phyloP scores from a whole-genome alignment of 2,888 invertebrate species.

The Cataglyphis cursor region DNA sequence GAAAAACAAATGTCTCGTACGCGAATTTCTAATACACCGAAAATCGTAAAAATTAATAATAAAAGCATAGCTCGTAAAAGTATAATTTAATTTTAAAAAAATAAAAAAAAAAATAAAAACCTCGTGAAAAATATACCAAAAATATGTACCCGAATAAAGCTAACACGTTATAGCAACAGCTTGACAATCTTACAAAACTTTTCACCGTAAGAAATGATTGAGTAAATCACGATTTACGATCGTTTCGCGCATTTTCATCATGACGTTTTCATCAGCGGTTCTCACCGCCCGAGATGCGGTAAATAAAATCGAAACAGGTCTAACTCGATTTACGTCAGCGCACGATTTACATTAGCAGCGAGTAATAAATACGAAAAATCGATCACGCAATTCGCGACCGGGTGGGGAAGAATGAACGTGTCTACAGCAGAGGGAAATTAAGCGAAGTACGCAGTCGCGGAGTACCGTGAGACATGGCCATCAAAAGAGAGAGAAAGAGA shows the following conservation, averaged over 20 bases:
- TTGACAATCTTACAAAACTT: neutral
- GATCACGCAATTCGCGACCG: slow-evolving; percentile 67
- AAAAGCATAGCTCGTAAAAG: neutral
- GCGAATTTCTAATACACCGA: neutral
- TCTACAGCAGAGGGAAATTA: slow-evolving; percentile 8
- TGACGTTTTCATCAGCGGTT: neutral
- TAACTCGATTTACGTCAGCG: slow-evolving; percentile 63
- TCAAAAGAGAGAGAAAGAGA: slow-evolving; percentile 25
- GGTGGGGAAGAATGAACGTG: slow-evolving; percentile 22
- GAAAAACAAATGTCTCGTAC: neutral
- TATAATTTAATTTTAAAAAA: neutral
- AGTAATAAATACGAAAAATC: slow-evolving; percentile 76
- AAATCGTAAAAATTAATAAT: neutral
- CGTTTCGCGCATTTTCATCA: neutral
- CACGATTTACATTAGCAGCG: slow-evolving; percentile 62
- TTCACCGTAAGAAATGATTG: neutral
- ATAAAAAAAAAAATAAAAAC: too few relatives aligned
- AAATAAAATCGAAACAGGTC: slow-evolving; percentile 18
- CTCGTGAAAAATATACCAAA: neutral
- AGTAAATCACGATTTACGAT: neutral
- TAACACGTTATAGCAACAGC: neutral
- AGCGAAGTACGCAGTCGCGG: slow-evolving; percentile 69
- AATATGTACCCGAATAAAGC: neutral
- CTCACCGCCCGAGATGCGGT: neutral
- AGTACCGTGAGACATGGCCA: slow-evolving; percentile 72